Evolutionary conservation across 2,888 invertebrate species (phyloP), one percentile per base, ranked within the genome.

Genomic region (Nephrotoma appendiculata): DNA sequence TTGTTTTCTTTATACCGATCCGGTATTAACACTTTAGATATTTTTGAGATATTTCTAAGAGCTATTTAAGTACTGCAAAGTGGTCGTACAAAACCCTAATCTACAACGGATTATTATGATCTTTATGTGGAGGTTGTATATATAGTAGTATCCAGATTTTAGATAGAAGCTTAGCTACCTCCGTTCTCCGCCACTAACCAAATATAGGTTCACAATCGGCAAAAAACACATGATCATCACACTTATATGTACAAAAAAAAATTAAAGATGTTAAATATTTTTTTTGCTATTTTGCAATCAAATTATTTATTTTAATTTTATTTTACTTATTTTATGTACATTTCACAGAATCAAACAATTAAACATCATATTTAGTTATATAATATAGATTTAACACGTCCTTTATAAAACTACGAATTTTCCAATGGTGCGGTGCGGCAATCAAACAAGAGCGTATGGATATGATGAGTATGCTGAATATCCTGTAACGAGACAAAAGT

Each of bases 321-420:
- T 83, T 84, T 41, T 84, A 84, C 41, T 84, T n/a, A 42, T 84
- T 84, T 84, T 84, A 84, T 84, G 41, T 84, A 84, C 84, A 84
- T 84, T 84, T 71, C 71, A 71, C 71, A 71, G 71, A 71, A 71
- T 71, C 19, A 71, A 71, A 31, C 31, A 71, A 71, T 71, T 71
- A 71, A 71, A 71, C 71, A 71, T 71, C 9, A 31, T 31, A 31
- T 31, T 31, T 31, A 31, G 31, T 1, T 31, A 31, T 31, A 31
- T 4, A 1, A 19, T 19, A 19, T 19, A 31, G 71, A 71, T 71
- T 71, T 71, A 71, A 71, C 71, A 71, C 31, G 9, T 71, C 31
- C 11, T 9, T 2, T 71, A 71, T 31, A 31, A 31, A 71, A 71
- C 31, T 9, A 71, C 31, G 19, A 71, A 71, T 31, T 71, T 11